Evolutionary conservation across 2,113 vertebrate species (phyloP).

Genomic region (Chroicocephalus ridibundus): DNA sequence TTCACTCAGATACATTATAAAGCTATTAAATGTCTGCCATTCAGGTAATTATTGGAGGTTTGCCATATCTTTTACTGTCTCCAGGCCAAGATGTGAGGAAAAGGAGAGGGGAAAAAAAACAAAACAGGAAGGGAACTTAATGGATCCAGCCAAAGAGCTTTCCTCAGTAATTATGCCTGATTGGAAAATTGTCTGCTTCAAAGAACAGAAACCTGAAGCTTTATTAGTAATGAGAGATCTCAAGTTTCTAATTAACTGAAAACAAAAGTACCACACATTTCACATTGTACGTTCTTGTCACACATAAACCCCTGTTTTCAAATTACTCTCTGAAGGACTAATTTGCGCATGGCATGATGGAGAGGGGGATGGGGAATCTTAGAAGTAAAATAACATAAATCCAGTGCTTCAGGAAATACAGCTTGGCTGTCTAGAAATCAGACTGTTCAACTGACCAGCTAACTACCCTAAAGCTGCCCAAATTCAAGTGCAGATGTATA

Average conservation of each 20-base stretch:
- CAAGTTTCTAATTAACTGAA: neutral
- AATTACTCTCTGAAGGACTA: neutral
- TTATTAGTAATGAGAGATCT: constrained; percentile 12
- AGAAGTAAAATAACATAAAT: neutral
- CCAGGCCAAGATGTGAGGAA: neutral
- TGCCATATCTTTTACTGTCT: neutral
- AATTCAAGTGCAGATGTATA: neutral
- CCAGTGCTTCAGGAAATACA: neutral
- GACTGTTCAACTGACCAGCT: neutral
- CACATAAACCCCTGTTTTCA: neutral
- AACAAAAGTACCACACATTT: neutral
- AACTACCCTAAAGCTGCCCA: neutral
- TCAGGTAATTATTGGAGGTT: constrained; percentile 14
- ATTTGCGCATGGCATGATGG: neutral
- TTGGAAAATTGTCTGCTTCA: constrained; percentile 41
- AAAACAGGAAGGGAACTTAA: neutral
- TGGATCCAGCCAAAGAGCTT: neutral
- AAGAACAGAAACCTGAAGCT: constrained; percentile 38
- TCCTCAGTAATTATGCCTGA: neutral
- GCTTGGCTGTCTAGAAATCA: neutral
- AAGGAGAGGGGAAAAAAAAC: neutral
- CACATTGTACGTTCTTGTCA: neutral
- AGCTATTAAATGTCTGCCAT: neutral
- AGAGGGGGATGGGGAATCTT: neutral
- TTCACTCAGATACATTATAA: neutral